Evolutionary conservation across 2,797 vertebrate species (phyloP).

Genomic region (Oophaga sylvatica): DNA sequence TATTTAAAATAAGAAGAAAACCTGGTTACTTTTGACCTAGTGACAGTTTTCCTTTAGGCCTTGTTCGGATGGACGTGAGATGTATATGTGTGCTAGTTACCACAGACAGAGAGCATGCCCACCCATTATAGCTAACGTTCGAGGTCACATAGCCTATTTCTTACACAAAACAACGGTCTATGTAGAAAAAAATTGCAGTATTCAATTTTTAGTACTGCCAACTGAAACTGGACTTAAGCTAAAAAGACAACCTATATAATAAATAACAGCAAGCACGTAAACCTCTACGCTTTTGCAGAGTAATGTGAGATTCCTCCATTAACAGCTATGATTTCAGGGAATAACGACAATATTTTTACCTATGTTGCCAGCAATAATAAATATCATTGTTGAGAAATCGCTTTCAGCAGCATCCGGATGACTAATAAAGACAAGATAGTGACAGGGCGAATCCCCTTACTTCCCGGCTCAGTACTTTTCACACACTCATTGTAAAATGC

Average conservation of each 20-base stretch:
- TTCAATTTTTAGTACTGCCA: no score
- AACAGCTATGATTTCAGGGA: constrained; percentile 4
- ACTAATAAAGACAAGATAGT: constrained; percentile 20
- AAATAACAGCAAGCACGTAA: neutral
- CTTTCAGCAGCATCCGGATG: constrained; percentile 10
- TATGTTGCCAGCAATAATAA: neutral
- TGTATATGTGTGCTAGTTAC: no score
- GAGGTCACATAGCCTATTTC: no score
- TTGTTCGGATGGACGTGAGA: no score
- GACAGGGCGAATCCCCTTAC: constrained; percentile 6
- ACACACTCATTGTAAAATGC: constrained; percentile 17
- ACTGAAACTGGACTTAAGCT: no score
- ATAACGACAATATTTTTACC: neutral
- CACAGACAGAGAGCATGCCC: no score
- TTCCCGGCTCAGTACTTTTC: neutral
- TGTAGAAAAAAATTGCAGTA: no score
- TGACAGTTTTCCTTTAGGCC: no score
- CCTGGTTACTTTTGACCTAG: no score
- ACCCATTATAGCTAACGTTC: no score
- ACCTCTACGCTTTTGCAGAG: neutral
- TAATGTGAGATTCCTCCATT: neutral
- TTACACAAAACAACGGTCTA: neutral
- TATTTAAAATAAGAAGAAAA: no score
- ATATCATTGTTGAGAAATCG: neutral
- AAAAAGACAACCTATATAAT: neutral